A percentile compares a stretch with the other conserved stretches of the same genome.
Evolutionary conservation across 2,113 vertebrate genomes (phyloP).

Genomic region (Macaca mulatta): DNA sequence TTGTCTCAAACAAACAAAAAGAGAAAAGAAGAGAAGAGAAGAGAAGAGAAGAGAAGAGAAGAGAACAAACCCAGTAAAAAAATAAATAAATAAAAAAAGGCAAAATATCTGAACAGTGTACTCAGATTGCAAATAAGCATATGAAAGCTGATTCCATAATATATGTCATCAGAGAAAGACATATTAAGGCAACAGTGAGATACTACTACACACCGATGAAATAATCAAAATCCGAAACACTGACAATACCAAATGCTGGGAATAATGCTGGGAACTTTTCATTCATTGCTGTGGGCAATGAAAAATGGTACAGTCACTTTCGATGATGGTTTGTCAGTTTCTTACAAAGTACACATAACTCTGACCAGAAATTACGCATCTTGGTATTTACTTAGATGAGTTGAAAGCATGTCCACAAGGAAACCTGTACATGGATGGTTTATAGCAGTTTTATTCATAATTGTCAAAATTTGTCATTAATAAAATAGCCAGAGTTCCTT

Average conservation of each 20-base stretch:
- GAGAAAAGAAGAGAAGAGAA: background rate
- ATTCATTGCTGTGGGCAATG: accelerated
- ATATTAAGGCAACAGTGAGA: background rate
- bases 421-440: background rate
- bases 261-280: background rate
- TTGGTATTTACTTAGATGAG: background rate
- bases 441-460: background rate
- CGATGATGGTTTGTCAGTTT: background rate
- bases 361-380: background rate
- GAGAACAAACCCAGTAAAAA: background rate
- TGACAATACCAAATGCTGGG: background rate
- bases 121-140: background rate
- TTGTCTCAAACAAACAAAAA: too few species aligned
- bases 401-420: background rate
- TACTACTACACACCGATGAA: background rate
- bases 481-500: background rate
- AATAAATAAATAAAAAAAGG: background rate
- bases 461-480: background rate
- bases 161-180: background rate
- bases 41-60: too few species aligned
- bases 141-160: background rate
- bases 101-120: background rate
- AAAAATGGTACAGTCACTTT: background rate
- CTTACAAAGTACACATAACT: background rate
- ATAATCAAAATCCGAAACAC: background rate